These are phyloP conservation scores for Plestiodon gilberti DNA, from an alignment of 2,113 vertebrate species.

Conservation along the genomic window DNA sequence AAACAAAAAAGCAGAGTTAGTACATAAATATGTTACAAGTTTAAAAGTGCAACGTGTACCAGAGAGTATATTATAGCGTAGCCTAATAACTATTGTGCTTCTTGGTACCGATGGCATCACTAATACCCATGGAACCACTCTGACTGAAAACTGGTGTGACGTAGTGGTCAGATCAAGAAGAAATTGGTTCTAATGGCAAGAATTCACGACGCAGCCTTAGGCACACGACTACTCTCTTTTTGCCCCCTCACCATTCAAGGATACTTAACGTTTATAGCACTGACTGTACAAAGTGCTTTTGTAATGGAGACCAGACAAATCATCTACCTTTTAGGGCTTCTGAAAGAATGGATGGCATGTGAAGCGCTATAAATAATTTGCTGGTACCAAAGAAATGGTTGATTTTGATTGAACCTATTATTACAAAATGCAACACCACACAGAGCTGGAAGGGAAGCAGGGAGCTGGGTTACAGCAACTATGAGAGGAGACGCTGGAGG, in stretches of 20 bases:
- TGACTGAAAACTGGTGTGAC: no score
- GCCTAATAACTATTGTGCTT: neutral
- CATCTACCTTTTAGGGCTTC: neutral
- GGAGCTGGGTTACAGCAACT: neutral
- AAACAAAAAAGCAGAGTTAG: conserved; percentile 19
- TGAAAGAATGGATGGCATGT: neutral
- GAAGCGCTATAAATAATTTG: neutral
- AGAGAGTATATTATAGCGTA: neutral
- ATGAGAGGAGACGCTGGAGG: neutral
- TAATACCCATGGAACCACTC: neutral
- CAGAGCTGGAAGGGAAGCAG: neutral
- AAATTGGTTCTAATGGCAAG: neutral
- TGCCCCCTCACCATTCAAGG: neutral
- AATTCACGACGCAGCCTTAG: neutral
- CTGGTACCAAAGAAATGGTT: neutral
- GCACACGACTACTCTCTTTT: neutral
- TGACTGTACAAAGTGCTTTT: neutral
- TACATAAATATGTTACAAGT: neutral
- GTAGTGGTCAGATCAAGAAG: neutral
- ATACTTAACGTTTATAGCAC: no score
- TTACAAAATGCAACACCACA: neutral
- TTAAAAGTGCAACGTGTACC: neutral
- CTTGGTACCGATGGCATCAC: neutral
- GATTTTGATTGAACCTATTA: neutral
- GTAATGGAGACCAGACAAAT: neutral